A percentile compares a stretch with the other conserved stretches of the same genome.
Evolutionary conservation across 2,113 vertebrate genomes (phyloP).

Genomic region (Gopherus flavomarginatus): DNA sequence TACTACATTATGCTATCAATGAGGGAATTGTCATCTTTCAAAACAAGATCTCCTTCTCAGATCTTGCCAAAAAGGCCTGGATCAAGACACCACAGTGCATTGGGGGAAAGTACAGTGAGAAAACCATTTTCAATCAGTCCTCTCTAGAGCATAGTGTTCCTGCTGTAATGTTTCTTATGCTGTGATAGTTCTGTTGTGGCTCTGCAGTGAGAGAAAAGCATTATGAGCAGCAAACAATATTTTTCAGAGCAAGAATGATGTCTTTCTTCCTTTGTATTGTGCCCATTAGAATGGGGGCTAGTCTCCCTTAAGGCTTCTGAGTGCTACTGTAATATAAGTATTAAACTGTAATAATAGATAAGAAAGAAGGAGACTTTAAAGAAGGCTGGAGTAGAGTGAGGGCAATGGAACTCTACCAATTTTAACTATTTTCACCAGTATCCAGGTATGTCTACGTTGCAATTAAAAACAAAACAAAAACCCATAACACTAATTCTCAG

Average conservation of each 20-base stretch:
- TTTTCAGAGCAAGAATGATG: background rate
- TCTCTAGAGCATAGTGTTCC: background rate
- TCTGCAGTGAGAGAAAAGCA: background rate
- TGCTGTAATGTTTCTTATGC: background rate
- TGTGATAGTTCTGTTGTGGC: background rate
- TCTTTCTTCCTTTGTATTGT: background rate
- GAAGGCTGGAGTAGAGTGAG: background rate
- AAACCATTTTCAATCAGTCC: background rate
- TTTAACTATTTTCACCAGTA: background rate
- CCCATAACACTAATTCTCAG: background rate
- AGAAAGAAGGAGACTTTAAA: rapidly evolving
- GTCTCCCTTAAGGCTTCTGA: background rate
- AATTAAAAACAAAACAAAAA: background rate
- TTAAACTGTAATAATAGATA: background rate
- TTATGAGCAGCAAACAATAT: background rate
- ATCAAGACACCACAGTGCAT: background rate
- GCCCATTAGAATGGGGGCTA: background rate
- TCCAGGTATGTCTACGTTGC: background rate
- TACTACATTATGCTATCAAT: background rate
- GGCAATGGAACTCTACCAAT: background rate
- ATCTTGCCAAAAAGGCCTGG: background rate
- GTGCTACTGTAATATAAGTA: rapidly evolving
- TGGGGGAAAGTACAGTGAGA: background rate
- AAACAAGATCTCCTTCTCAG: background rate
- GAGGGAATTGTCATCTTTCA: background rate